Conservation (phyloP, 2,797 vertebrate genomes). For the Pipistrellus pygmaeus region DNA sequence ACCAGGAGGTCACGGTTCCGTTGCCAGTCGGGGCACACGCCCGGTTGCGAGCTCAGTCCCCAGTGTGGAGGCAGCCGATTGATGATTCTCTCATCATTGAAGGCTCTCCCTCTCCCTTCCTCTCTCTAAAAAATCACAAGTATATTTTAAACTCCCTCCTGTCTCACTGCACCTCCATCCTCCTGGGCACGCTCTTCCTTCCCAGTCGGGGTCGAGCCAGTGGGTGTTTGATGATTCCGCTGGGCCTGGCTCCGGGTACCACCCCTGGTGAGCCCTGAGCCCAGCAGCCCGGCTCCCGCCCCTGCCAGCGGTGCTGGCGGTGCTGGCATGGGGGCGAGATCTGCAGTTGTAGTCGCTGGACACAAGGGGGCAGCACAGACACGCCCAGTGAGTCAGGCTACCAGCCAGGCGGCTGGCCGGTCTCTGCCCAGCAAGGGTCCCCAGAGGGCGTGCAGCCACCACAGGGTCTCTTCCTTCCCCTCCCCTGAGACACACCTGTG, state of each 20-base stretch:
- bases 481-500: accelerated
- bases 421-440: accelerated
- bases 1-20: too few species aligned
- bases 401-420: not conserved
- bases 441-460: accelerated
- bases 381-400: not conserved
- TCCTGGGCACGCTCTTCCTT: not conserved
- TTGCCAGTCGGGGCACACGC: too few species aligned
- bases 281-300: accelerated
- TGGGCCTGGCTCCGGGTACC: not conserved
- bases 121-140: too few species aligned
- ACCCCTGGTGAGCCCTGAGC: not conserved
- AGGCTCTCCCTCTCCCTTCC: too few species aligned
- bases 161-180: too few species aligned
- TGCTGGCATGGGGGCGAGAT: not conserved
- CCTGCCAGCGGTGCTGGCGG: not conserved
- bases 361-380: not conserved
- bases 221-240: too few species aligned
- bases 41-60: too few species aligned
- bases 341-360: not conserved
- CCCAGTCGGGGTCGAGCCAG: accelerated
- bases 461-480: too few species aligned
- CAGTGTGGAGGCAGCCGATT: too few species aligned
- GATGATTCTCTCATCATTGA: too few species aligned
- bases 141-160: too few species aligned